A percentile compares a stretch with the other conserved stretches of the same genome.
phyloP scores from a whole-genome alignment of 2,113 vertebrate genomes.

The Caloenas nicobarica region DNA sequence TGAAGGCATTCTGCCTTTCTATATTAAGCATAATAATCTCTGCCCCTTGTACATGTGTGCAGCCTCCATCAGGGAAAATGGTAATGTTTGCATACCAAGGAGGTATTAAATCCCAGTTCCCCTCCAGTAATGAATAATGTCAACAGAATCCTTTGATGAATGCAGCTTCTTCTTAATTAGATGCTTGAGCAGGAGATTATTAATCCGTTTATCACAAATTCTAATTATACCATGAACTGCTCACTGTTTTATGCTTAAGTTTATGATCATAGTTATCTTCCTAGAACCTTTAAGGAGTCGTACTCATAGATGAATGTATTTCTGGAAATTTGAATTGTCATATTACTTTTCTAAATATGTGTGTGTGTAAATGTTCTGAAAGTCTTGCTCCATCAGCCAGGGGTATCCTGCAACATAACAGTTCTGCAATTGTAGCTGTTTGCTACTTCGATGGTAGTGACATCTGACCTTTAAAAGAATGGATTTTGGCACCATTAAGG shows the following conservation, averaged over 20 bases:
- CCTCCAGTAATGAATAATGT: conserved; percentile 20
- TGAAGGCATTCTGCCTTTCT: neutral
- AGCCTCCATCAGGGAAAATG: neutral
- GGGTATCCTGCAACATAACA: neutral
- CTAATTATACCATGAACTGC: neutral
- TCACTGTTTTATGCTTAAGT: neutral
- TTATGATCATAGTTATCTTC: neutral
- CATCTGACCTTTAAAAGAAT: neutral
- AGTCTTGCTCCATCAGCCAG: neutral
- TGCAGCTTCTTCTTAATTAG: conserved; percentile 12
- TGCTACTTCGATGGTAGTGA: neutral
- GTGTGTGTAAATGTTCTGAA: neutral
- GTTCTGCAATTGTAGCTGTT: neutral
- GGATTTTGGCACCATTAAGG: neutral
- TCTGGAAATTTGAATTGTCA: neutral
- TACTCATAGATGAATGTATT: neutral
- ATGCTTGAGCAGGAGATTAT: conserved; percentile 21
- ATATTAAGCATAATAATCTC: neutral
- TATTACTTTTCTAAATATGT: neutral
- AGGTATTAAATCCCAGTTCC: neutral
- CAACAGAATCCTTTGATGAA: conserved; percentile 43
- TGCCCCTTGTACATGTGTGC: neutral
- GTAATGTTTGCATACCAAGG: neutral
- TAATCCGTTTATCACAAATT: conserved; percentile 41
- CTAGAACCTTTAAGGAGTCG: neutral